Conservation (phyloP, 2,888 invertebrate genomes). For the Phytoseiulus persimilis region DNA sequence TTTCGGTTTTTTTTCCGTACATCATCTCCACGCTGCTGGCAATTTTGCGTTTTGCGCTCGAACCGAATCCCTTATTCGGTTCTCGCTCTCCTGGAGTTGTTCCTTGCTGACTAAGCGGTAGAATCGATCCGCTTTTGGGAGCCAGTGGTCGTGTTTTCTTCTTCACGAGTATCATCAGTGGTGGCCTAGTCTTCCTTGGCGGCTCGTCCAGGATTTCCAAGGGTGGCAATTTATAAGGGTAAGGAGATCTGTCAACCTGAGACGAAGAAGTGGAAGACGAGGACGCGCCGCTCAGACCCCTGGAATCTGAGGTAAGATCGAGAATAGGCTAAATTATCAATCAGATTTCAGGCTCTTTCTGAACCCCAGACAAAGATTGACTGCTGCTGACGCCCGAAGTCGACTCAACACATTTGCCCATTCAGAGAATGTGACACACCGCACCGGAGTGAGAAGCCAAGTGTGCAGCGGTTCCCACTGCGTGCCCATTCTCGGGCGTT, state of each 20-base stretch:
- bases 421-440: too few relatives aligned
- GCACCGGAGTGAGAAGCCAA: too few relatives aligned
- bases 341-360: too few relatives aligned
- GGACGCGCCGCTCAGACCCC: neutral
- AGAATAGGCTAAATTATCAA: neutral
- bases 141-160: neutral
- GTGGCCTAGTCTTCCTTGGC: neutral
- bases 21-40: neutral
- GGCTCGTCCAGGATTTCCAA: neutral
- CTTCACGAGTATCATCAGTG: neutral
- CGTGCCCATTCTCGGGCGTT: too few relatives aligned
- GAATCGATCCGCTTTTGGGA: too few relatives aligned
- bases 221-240: neutral
- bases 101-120: too few relatives aligned
- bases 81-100: neutral
- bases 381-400: too few relatives aligned
- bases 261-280: neutral
- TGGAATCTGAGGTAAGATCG: neutral
- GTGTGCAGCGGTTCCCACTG: too few relatives aligned
- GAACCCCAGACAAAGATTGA: too few relatives aligned
- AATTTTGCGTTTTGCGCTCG: neutral
- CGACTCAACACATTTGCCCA: too few relatives aligned
- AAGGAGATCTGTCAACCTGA: neutral
- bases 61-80: neutral
- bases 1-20: neutral